Conservation (phyloP, 2,888 invertebrate genomes). For the Cheilosia scutellata region DNA sequence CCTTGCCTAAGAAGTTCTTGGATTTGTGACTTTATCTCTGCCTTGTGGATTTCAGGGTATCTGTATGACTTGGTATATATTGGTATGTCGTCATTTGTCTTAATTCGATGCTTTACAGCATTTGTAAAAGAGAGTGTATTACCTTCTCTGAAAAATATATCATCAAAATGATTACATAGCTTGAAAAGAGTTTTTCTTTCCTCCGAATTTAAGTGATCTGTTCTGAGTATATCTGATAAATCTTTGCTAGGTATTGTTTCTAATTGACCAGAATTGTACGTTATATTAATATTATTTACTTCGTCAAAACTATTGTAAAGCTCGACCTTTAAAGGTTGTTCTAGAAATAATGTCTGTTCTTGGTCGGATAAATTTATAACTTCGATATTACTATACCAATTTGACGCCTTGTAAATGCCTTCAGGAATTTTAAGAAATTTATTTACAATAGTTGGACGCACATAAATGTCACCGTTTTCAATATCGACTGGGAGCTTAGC, state of each 20-base stretch:
- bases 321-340: constrained; percentile 5
- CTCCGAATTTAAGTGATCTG: not conserved
- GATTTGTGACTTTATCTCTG: constrained; percentile 12
- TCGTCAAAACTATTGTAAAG: not conserved
- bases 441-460: not conserved
- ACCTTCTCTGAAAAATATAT: constrained; percentile 15
- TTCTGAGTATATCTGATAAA: not conserved
- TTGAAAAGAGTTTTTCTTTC: constrained; percentile 2
- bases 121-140: constrained; percentile 33
- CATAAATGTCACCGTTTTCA: not conserved
- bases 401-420: not conserved
- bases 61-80: constrained; percentile 18
- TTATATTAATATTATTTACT: not conserved
- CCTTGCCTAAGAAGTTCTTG: constrained; percentile 17
- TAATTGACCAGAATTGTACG: not conserved
- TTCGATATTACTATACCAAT: not conserved
- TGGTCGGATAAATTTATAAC: not conserved
- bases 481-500: constrained; percentile 1
- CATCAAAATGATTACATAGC: constrained; percentile 8
- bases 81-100: constrained; percentile 12
- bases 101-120: constrained; percentile 32
- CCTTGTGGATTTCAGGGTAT: constrained; percentile 26
- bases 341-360: constrained; percentile 1
- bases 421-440: not conserved
- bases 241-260: not conserved